Base-by-base conservation (phyloP, 1,140 invertebrate species). In the Drosophila obscura region DNA sequence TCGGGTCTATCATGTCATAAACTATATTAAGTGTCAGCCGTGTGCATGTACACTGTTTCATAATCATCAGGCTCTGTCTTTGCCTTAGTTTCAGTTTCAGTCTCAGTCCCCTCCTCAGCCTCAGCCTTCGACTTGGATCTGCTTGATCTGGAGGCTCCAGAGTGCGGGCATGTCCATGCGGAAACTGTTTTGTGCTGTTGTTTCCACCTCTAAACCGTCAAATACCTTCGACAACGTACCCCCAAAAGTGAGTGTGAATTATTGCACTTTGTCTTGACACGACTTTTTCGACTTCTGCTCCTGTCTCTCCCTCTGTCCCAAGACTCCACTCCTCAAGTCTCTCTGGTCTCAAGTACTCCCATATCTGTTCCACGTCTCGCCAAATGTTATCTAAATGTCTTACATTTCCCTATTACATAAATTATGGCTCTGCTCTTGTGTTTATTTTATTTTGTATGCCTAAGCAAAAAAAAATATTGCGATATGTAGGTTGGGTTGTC, bases 211-310 rank as follows among this genome's bases (percentile, higher is more conserved):
- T 68, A 56, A 75, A 67, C 58, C 73, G 78, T 84, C 81, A 80
- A 84, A 69, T 45, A 35, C 46, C 53, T 41, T 46, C 43, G 55
- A 57, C 55, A 57, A 26, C 35, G 64, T 39, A 39, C 11, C 35
- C 74, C 49, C 66, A 62, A 81, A 85, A 85, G 82, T 85, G 82
- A 85, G 83, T 85, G 82, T 85, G 82, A 85, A 87, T 87, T 85
- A 85, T 85, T 87, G 82, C 82, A 85, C 82, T 85, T 87, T 82
- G 82, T 73, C 75, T 55, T 64, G 62, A 87, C 82, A 85, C 78
- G 83, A 82, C 78, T 81, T 80, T 66, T 65, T 46, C 31, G 51
- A 69, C 48, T 43, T 45, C 57, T 51, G 49, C 51, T 49, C 49
- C 31, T 35, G 57, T 59, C 57, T 9, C 28, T 7, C 28, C 8